Conservation (phyloP, 2,113 vertebrate species). For the Sorex araneus region DNA sequence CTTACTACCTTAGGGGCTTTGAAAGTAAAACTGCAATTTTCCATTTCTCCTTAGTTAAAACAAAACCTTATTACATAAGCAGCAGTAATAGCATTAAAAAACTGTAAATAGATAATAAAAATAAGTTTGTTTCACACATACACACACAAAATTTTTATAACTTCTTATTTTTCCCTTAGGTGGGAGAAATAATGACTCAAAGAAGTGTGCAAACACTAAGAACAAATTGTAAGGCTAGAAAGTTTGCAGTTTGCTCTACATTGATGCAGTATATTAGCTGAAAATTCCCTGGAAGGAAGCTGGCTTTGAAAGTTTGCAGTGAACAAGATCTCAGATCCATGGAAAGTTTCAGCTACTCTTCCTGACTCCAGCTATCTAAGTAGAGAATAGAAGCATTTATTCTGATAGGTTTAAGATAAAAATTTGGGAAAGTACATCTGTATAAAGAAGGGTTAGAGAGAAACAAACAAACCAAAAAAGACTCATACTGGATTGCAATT, state of each 20-base stretch:
- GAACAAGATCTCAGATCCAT: neutral
- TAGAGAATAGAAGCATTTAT: neutral
- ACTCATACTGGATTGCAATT: neutral
- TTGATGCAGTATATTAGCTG: neutral
- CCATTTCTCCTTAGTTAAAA: neutral
- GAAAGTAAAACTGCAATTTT: neutral
- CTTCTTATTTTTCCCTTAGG: neutral
- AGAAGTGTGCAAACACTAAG: neutral
- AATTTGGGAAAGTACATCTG: neutral
- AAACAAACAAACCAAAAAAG: neutral
- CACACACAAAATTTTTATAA: neutral
- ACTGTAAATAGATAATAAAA: neutral
- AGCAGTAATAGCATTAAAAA: slow-evolving; percentile 6
- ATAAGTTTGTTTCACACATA: neutral
- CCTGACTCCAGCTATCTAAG: neutral
- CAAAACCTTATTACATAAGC: neutral
- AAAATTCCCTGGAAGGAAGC: neutral
- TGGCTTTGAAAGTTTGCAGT: neutral
- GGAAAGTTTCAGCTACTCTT: neutral
- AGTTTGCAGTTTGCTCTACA: neutral
- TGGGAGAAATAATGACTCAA: neutral
- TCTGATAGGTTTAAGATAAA: neutral
- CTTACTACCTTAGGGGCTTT: accelerated
- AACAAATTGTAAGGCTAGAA: neutral
- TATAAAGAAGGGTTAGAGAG: neutral